Base-by-base conservation (phyloP, 2,888 invertebrate species). In the Omphaloscelis lunosa region DNA sequence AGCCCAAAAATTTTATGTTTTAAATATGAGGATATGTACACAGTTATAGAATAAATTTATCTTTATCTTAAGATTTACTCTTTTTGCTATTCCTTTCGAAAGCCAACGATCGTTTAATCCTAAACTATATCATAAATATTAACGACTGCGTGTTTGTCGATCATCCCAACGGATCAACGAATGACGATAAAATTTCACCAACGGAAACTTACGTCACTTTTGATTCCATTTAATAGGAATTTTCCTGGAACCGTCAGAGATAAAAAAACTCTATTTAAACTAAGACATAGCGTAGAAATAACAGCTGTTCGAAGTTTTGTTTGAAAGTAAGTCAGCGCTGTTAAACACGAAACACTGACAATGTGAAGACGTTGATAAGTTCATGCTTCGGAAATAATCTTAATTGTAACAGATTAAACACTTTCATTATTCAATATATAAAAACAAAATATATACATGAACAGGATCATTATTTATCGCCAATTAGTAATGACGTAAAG, bases 241-340 rank as follows among this genome's bases (percentile, higher is more conserved):
- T 71, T 84, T 73, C 63, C 6, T 23, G 2, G 12, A 77, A 80
- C 27, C 20, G 15, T 39, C 56, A 34, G 0, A 39, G 20, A 69
- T 41, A 58, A 62, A 72, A 72, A 20, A 72, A 66, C 34, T 75
- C 6, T 51, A 56, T 72, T 76, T 80, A 73, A 73, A 67, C n/a
- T 34, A 58, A 56, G 20, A 70, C 45, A 81, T 48, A 66, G 53
- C 45, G 34, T 15, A 51, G 41, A 69, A 70, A 72, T 71, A 69
- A 61, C 53, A 77, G 41, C 61, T 73, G 48, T 71, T 23, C n/a
- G 58, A 73, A 63, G 65, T 75, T 72, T 80, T 83, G 80, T 80
- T 84, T 83, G 77, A 73, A 83, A 84, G 71, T 65, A 34, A 84
- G 83, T 83, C 83, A 74, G 79, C 12, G 9, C 20, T 39, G 51